Evolutionary conservation across 2,113 vertebrate genomes (phyloP).

Genomic region (Tonatia bakeri): DNA sequence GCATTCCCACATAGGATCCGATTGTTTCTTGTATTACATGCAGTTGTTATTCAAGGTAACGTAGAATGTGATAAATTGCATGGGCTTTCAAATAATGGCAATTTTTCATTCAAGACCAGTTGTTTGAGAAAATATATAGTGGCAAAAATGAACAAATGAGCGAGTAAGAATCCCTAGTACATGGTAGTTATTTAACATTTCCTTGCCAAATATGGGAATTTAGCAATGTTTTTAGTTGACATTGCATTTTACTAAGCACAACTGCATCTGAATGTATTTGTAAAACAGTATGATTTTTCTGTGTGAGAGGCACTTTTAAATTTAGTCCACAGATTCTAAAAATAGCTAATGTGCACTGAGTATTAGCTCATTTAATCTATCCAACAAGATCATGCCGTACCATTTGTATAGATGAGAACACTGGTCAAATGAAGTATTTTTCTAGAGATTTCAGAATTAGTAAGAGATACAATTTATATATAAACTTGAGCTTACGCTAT

Average conservation of each 20-base stretch:
- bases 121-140: background rate
- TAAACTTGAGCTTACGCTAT: background rate
- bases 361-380: slow-evolving; percentile 22
- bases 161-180: background rate
- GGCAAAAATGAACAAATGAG: background rate
- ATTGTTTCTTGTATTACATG: background rate
- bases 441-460: slow-evolving; percentile 21
- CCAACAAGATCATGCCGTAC: background rate
- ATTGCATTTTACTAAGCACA: slow-evolving; percentile 4
- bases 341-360: background rate
- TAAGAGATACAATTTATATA: background rate
- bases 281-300: background rate
- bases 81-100: background rate
- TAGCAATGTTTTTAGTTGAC: background rate
- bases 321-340: background rate
- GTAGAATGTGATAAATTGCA: background rate
- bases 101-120: background rate
- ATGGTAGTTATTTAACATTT: background rate
- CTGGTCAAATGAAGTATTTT: slow-evolving; percentile 25
- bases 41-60: background rate
- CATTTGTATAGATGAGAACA: background rate
- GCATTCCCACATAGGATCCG: background rate
- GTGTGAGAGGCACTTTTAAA: background rate
- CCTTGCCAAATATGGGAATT: background rate
- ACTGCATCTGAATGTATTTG: background rate